These are phyloP conservation scores for Sminthurinus signatus DNA, from an alignment of 1,140 invertebrate genomes.

Conservation along the genomic window DNA sequence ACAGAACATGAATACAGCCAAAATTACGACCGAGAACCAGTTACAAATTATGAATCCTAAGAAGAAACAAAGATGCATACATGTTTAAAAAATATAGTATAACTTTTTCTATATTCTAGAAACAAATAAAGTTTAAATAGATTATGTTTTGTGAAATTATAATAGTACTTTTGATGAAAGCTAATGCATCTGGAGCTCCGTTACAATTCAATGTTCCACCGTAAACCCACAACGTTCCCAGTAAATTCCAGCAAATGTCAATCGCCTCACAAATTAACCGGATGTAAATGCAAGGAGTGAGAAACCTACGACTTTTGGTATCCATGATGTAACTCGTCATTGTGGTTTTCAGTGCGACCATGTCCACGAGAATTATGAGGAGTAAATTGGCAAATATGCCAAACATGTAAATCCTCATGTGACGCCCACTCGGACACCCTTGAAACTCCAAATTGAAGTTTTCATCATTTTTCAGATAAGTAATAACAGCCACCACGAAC, in stretches of 20 bases:
- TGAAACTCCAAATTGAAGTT: too few species aligned
- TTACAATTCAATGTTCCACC: slow-evolving; percentile 25
- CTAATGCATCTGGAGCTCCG: slow-evolving; percentile 20
- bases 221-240: slow-evolving; percentile 76
- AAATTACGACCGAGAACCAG: slow-evolving; percentile 63
- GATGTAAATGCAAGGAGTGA: slow-evolving; percentile 46
- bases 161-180: slow-evolving; percentile 35
- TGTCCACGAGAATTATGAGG: slow-evolving; percentile 43
- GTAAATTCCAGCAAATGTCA: slow-evolving; percentile 66
- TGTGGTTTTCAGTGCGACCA: slow-evolving; percentile 44
- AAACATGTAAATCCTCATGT: slow-evolving; percentile 39
- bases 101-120: too few species aligned
- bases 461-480: slow-evolving; percentile 29
- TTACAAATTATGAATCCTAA: slow-evolving; percentile 68
- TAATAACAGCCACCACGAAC: slow-evolving; percentile 27
- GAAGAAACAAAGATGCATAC: slow-evolving; percentile 38
- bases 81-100: slow-evolving; percentile 8
- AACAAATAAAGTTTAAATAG: too few species aligned
- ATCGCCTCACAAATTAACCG: slow-evolving; percentile 61
- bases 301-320: slow-evolving; percentile 42
- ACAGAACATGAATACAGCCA: slow-evolving; percentile 69
- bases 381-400: slow-evolving; percentile 43
- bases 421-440: slow-evolving; percentile 31
- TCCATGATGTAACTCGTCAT: slow-evolving; percentile 47
- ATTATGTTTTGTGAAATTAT: too few species aligned